These are phyloP conservation scores for Anaspis maculata DNA, from an alignment of 2,888 invertebrate species.

Conservation along the genomic window DNA sequence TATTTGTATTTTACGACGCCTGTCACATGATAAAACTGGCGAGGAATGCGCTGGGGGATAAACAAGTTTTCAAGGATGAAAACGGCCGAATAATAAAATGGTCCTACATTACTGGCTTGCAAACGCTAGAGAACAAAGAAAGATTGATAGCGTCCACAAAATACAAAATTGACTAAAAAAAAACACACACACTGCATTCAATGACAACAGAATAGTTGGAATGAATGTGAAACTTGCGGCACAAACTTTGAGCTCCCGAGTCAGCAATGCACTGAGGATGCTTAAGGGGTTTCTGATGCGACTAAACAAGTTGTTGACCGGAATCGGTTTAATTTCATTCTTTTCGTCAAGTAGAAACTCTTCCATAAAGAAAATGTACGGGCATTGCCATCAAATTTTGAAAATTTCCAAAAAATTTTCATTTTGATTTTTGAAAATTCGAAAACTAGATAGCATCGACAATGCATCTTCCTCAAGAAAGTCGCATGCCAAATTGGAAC, in stretches of 20 bases:
- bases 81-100: not conserved
- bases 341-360: no score
- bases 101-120: not conserved
- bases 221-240: constrained; percentile 10
- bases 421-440: no score
- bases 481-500: no score
- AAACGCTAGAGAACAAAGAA: constrained; percentile 1
- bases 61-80: constrained; percentile 1
- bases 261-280: not conserved
- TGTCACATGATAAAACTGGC: constrained; percentile 10
- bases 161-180: constrained; percentile 4
- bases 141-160: constrained; percentile 3
- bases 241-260: constrained; percentile 9
- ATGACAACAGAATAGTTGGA: constrained; percentile 6
- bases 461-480: no score
- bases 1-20: constrained; percentile 9
- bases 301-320: no score
- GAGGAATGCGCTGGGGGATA: constrained; percentile 7
- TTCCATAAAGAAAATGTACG: no score
- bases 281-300: not conserved
- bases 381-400: no score
- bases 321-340: no score
- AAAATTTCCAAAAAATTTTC: no score
- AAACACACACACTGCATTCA: constrained; percentile 3
- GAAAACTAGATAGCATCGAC: no score